These are phyloP conservation scores for Puffinus mauretanicus DNA, from an alignment of 2,113 vertebrate species.

Conservation along the genomic window DNA sequence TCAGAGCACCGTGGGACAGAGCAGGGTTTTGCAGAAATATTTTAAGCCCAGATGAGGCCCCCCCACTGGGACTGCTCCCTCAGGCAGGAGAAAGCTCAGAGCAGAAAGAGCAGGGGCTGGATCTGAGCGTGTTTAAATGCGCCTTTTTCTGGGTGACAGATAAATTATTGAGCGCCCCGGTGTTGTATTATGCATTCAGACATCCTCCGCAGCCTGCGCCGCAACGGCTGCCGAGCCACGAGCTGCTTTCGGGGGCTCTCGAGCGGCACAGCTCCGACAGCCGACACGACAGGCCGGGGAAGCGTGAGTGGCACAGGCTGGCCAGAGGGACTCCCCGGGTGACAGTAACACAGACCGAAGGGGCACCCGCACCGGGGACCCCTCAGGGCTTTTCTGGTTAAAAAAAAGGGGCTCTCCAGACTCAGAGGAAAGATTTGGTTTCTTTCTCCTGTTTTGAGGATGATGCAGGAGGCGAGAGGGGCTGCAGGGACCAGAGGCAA, in stretches of 20 bases:
- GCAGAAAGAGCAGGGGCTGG: neutral
- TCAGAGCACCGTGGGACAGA: neutral
- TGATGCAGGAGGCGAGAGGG: fast-evolving
- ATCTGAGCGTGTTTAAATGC: neutral
- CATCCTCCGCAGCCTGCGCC: neutral
- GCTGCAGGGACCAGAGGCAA: neutral
- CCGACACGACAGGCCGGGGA: neutral
- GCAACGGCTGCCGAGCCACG: neutral
- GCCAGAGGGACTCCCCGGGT: fast-evolving
- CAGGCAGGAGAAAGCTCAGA: neutral
- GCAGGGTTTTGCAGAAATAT: neutral
- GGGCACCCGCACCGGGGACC: neutral
- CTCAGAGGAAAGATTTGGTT: no score
- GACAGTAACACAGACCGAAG: neutral
- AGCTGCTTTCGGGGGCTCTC: neutral
- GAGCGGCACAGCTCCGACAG: neutral
- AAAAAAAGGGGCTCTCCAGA: fast-evolving
- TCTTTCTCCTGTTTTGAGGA: neutral
- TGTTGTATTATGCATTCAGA: neutral
- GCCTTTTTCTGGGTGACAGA: slow-evolving; percentile 23
- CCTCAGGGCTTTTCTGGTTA: neutral
- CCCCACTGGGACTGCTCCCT: neutral
- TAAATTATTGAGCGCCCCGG: neutral
- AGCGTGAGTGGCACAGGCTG: fast-evolving
- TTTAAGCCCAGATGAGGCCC: no score